Base-by-base conservation (phyloP, 1,140 invertebrate genomes). In the Drosophila azteca region DNA sequence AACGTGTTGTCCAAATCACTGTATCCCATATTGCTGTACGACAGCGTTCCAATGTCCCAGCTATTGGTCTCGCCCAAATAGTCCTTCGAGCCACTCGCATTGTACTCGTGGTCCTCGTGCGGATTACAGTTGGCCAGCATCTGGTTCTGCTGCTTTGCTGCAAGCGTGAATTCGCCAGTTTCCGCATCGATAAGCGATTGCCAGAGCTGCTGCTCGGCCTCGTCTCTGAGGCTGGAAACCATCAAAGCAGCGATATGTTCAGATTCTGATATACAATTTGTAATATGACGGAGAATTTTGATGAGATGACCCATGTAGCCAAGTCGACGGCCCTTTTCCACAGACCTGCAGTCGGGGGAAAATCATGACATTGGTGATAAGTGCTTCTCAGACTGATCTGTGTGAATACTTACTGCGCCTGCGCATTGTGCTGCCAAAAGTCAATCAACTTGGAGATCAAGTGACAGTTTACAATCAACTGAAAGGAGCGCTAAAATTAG, bases 251-350 rank as follows among this genome's bases (percentile, higher is more conserved):
- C 85, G 79, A 92, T 87, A 90, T 91, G 80, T 79, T 91, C 80
- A 60, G 89, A 92, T 74, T 84, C 87, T 67, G 78, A 79, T 82
- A 90, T 85, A 79, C 75, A 89, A 59, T 72, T 80, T 49, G 82
- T 79, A 55, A 92, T 80, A 76, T 90, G 74, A 53, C 77, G 76
- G 6, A 92, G 66, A 45, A 96, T 95, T 90, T 95, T 94, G 57
- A 95, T 95, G 69, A 96, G 90, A 92, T 96, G 96, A 50, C 96
- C 96, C 95, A 96, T 96, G 78, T 96, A 96, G 43, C 95, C 95
- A 82, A 94, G 92, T 22, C 95, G 91, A 64, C 93, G 92, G 67
- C 92, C 89, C 92, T 92, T 83, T 64, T 89, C 87, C 41, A 69
- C 66, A 50, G 77, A 72, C 59, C 90, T 91, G 17, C 2, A 55